Base-by-base conservation (phyloP, 2,888 invertebrate genomes). In the Eupithecia exiguata region DNA sequence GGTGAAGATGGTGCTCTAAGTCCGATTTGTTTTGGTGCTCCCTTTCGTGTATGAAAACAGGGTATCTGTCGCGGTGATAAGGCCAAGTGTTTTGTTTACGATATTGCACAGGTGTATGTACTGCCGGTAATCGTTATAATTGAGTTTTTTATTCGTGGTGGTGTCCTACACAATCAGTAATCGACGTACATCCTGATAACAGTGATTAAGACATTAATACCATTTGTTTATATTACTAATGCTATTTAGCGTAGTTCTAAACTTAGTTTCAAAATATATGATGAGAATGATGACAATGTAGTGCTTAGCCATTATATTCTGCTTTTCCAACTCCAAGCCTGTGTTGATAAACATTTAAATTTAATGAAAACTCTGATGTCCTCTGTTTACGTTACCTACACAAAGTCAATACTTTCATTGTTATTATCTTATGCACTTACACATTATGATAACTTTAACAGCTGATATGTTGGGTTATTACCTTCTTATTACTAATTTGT, bases 31-130 rank as follows among this genome's bases (percentile, higher is more conserved):
- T 25, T 53, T 68, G 62, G 35, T 78, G 79, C 68, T 75, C 36
- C 68, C 46, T 74, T 76, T 76, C 81, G 78, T 79, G 72, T 77
- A 75, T 76, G 79, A 75, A 78, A 78, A 75, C 62, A 65, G 66
- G 65, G 43, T 70, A 63, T 80, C 84, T 84, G 80, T 81, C 10
- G 75, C 43, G 75, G 77, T 82, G 85, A 84, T 88, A 86, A 85
- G 84, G 84, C 87, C 84, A 81, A 83, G 81, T 90, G 91, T 91
- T 93, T 92, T 94, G 93, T 93, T 94, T 94, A 93, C 91, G 81
- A 88, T 85, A 85, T 69, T 69, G 66, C 43, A 66, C 40, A 58
- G 21, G 18, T 49, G 87, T 83, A 84, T 49, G 87, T 83, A 84
- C 88, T 88, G 89, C 88, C 87, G 84, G 77, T 66, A 66, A 40